A percentile compares a stretch with the other conserved stretches of the same genome.
Conservation (phyloP, 2,797 vertebrate species). For the Cryptoblepharus egeriae region DNA sequence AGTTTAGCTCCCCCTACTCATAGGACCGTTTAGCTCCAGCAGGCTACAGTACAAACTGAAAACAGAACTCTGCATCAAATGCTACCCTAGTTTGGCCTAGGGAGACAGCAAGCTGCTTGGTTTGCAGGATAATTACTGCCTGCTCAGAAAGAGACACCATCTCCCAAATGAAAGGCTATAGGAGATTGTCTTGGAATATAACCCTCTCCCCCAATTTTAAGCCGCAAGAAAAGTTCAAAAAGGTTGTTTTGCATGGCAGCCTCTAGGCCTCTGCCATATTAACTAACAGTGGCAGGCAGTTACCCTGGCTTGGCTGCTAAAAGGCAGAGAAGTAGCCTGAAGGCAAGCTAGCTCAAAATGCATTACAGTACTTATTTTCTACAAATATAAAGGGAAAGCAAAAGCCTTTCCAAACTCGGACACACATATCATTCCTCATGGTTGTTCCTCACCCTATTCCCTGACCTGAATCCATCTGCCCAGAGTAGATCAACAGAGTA, state of each 20-base stretch:
- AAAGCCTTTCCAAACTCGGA: not conserved
- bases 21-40: too few species aligned
- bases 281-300: not conserved
- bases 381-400: not conserved
- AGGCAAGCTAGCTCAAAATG: not conserved
- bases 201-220: not conserved
- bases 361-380: not conserved
- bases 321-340: not conserved
- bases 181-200: slow-evolving; percentile 1
- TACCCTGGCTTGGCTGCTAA: not conserved
- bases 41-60: not conserved
- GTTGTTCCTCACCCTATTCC: not conserved
- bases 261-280: not conserved
- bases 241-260: not conserved
- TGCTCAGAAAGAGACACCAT: slow-evolving; percentile 9
- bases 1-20: too few species aligned
- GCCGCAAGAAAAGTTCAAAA: slow-evolving; percentile 12
- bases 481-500: not conserved
- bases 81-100: not conserved
- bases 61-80: not conserved
- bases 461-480: not conserved
- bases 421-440: too few species aligned
- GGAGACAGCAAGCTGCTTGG: not conserved
- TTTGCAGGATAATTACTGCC: not conserved
- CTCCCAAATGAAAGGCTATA: not conserved